phyloP scores from a whole-genome alignment of 2,113 vertebrate genomes.

The Telmatochromis sp. region DNA sequence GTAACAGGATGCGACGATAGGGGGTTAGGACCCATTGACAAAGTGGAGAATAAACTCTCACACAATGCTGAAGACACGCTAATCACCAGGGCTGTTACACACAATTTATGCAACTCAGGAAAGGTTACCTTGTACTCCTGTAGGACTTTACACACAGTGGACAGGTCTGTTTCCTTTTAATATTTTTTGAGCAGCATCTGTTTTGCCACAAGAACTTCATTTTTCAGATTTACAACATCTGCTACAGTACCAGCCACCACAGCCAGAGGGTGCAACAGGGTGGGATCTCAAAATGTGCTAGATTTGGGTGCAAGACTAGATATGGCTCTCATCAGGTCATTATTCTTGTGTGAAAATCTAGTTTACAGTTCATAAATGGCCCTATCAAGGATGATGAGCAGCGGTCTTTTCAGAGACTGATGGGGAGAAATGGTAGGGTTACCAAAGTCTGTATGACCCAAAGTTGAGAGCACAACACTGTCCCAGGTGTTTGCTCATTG shows the following conservation, averaged over 20 bases:
- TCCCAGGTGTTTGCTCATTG: not conserved
- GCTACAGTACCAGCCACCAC: accelerated
- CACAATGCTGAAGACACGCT: accelerated
- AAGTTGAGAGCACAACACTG: not conserved
- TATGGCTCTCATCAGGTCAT: not conserved
- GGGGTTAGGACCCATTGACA: not conserved
- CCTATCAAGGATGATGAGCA: accelerated
- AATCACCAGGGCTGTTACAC: accelerated
- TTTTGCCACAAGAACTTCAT: not conserved
- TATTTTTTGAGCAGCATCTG: not conserved
- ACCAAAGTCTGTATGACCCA: not conserved
- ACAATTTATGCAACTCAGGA: not conserved
- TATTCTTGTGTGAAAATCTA: not conserved
- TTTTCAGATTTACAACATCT: not conserved
- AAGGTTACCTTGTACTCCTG: not conserved
- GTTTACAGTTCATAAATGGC: not conserved
- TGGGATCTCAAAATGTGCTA: accelerated
- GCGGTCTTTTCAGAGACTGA: not conserved
- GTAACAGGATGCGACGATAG: accelerated
- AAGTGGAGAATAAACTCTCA: not conserved
- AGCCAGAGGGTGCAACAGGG: not conserved
- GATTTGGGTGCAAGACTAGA: not conserved
- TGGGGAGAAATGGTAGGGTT: accelerated
- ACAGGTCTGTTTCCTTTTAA: not conserved
- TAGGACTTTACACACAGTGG: not conserved